These are phyloP conservation scores for Luperina nickerlii DNA, from an alignment of 2,888 invertebrate genomes.

Conservation along the genomic window DNA sequence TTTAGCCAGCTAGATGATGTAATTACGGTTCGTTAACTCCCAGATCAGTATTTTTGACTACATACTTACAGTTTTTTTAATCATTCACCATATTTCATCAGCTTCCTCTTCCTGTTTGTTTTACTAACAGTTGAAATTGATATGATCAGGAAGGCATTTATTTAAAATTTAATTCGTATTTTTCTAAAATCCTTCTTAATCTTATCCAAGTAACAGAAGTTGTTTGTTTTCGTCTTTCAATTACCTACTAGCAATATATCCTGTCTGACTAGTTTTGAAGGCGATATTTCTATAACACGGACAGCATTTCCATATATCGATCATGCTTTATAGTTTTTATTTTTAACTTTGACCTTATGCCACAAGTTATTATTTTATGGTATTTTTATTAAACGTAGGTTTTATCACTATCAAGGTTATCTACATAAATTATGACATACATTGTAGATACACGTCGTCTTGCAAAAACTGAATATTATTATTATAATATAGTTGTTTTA, in stretches of 20 bases:
- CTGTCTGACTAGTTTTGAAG: conserved; percentile 51
- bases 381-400: conserved; percentile 26
- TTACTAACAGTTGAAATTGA: background rate
- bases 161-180: background rate
- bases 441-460: conserved; percentile 8
- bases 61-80: background rate
- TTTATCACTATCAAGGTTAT: conserved; percentile 44
- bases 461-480: conserved; percentile 20
- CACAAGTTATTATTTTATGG: conserved; percentile 16
- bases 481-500: conserved; percentile 26
- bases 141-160: conserved; percentile 21
- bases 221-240: conserved; percentile 33
- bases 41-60: background rate
- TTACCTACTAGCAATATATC: conserved; percentile 4
- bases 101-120: conserved; percentile 45
- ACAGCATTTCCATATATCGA: conserved; percentile 33
- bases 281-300: conserved; percentile 51
- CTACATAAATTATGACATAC: conserved; percentile 30
- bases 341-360: conserved; percentile 54
- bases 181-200: conserved; percentile 17
- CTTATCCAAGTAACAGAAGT: conserved; percentile 8
- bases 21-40: background rate
- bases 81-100: background rate
- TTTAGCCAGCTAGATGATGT: background rate
- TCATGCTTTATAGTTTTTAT: conserved; percentile 41